Percentiles rank a stretch among this genome's conserved stretches.
phyloP scores from a whole-genome alignment of 1,140 invertebrate genomes.

The Cotesia vestalis region DNA sequence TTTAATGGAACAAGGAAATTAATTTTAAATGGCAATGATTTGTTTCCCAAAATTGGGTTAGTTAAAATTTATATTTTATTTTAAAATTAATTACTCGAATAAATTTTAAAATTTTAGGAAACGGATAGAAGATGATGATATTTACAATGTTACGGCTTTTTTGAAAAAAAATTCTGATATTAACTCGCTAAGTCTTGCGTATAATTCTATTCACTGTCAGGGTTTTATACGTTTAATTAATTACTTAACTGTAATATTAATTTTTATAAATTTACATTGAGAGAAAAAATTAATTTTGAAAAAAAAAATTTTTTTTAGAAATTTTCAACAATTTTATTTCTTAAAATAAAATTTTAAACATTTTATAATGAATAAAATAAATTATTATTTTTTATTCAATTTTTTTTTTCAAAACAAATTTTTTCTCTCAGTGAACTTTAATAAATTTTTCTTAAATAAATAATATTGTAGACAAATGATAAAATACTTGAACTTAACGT shows the following conservation, averaged over 20 bases:
- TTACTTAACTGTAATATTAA: slow-evolving; percentile 43
- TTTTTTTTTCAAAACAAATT: too few relatives aligned
- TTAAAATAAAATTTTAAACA: too few relatives aligned
- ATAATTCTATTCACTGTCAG: slow-evolving; percentile 66
- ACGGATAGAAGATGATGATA: slow-evolving; percentile 63
- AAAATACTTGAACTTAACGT: slow-evolving; percentile 66
- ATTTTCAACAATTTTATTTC: too few relatives aligned
- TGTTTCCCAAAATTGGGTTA: slow-evolving; percentile 50
- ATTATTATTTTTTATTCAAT: too few relatives aligned
- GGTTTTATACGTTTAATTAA: slow-evolving; percentile 65
- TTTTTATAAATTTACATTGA: not conserved
- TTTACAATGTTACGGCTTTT: slow-evolving; percentile 63
- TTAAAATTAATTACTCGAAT: not conserved
- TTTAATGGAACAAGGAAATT: slow-evolving; percentile 56
- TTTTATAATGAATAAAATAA: too few relatives aligned
- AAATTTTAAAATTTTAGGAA: slow-evolving; percentile 41
- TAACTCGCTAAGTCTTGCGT: slow-evolving; percentile 64
- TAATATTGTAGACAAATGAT: slow-evolving; percentile 45
- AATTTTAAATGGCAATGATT: slow-evolving; percentile 53
- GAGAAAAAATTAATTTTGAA: not conserved
- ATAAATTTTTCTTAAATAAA: not conserved
- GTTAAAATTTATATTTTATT: slow-evolving; percentile 15
- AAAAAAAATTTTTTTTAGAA: too few relatives aligned
- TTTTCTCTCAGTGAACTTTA: not conserved
- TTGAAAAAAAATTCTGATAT: slow-evolving; percentile 60